These are phyloP conservation scores for Microtus montanus DNA, from an alignment of 2,113 vertebrate genomes.

Conservation along the genomic window DNA sequence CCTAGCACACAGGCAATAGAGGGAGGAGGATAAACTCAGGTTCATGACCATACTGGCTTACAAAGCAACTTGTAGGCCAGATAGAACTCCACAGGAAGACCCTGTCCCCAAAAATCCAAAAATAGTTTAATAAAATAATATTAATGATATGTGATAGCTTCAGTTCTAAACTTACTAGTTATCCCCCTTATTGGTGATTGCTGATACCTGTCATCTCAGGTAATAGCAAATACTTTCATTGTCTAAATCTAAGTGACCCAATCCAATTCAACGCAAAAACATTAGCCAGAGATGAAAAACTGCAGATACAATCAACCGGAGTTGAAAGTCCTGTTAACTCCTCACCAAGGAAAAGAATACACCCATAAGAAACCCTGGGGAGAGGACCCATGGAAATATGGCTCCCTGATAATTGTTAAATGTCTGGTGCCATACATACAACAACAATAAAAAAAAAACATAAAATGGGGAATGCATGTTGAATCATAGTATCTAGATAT, in stretches of 20 bases:
- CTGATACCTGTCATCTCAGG: neutral
- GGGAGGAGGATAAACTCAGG: neutral
- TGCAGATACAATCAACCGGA: neutral
- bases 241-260: neutral
- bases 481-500: neutral
- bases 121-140: neutral
- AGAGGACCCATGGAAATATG: neutral
- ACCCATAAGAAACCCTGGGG: neutral
- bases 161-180: neutral
- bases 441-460: neutral
- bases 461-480: neutral
- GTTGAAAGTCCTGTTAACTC: neutral
- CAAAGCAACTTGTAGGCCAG: neutral
- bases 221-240: neutral
- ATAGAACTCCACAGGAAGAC: neutral
- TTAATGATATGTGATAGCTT: neutral
- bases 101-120: neutral
- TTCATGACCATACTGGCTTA: neutral
- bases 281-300: neutral
- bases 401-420: neutral
- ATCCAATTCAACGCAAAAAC: neutral
- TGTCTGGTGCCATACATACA: neutral
- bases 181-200: neutral
- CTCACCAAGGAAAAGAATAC: constrained; percentile 13
- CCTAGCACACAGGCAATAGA: neutral